Base-by-base conservation (phyloP, 1,140 invertebrate genomes). In the Papilio polyxenes region DNA sequence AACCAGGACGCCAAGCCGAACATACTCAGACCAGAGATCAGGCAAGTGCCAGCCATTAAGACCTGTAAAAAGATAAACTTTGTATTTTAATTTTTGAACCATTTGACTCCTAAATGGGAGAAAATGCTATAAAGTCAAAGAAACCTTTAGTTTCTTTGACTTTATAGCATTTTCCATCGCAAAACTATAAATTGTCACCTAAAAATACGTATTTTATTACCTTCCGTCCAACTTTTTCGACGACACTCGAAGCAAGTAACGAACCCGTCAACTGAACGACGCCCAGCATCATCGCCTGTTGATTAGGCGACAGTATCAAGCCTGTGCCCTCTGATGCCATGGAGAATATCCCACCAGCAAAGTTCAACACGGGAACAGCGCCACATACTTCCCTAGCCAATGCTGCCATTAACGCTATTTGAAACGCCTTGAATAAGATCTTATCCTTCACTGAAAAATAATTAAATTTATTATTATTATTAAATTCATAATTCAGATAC, bases 21-120 rank as follows among this genome's bases (percentile, higher is more conserved):
- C 92, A 94, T 93, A 51, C 92, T 92, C 4, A 92, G 40, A 0
- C 92, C 93, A 5, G 92, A 92, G 7, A 92, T 72, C 2, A 92
- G 40, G 3, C 90, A 89, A 37, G 92, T 92, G 0, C 83, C 48
- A 37, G 89, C 76, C 8, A 93, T 83, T 9, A 94, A 85, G 1
- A 85, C 78, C 92, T 93, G 85, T 13, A 89, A 90, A 53, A 8
- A 83, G 44, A 44, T 80, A 56, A 59, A 75, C 23, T 20, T 56
- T 56, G 11, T 23, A 9, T 62, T 10, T 65, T 11, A 65, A 65
- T 11, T 65, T 11, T 15, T 65, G n/a, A 11, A 23, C 13, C 17
- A 56, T 17, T 56, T 53, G 1, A 62, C 15, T 53, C 4, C 51
- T 23, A 69, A 9, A 31, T 20, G 8, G 9, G 20, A 69, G n/a